These are phyloP conservation scores for Lepidurus packardi DNA, from an alignment of 1,140 invertebrate genomes.

Conservation along the genomic window DNA sequence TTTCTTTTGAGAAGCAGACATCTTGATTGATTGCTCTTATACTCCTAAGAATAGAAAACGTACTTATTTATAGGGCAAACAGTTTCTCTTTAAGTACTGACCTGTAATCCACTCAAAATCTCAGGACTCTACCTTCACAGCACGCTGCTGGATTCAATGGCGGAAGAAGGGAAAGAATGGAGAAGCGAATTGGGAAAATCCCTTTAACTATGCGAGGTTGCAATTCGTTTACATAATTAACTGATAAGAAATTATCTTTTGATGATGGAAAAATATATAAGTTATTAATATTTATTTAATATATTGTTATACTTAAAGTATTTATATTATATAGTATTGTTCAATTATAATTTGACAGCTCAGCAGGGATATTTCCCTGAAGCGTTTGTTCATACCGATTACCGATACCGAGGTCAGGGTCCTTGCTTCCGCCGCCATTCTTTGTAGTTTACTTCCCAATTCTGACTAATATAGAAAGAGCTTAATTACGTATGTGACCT, in stretches of 20 bases:
- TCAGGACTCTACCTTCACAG: not conserved
- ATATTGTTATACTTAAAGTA: not conserved
- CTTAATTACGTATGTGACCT: not conserved
- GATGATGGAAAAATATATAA: not conserved
- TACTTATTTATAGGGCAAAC: not conserved
- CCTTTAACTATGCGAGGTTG: not conserved
- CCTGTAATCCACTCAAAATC: not conserved
- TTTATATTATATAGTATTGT: not conserved
- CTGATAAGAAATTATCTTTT: not conserved
- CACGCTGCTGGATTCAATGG: not conserved
- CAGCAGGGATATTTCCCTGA: not conserved
- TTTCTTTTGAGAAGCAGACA: constrained; percentile 65
- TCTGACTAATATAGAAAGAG: not conserved
- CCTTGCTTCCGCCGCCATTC: constrained; percentile 20
- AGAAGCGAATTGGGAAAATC: not conserved
- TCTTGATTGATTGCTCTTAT: constrained; percentile 46
- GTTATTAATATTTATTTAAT: not conserved
- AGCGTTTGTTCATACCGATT: constrained; percentile 14
- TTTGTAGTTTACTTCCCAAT: constrained; percentile 1
- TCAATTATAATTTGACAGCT: not conserved
- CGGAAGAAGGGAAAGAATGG: not conserved
- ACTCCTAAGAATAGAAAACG: not conserved
- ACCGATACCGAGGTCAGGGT: constrained; percentile 20
- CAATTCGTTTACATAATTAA: not conserved
- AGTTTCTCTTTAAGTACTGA: not conserved